These are phyloP conservation scores for Oncorhynchus masou DNA, from an alignment of 2,113 vertebrate genomes.

Conservation along the genomic window DNA sequence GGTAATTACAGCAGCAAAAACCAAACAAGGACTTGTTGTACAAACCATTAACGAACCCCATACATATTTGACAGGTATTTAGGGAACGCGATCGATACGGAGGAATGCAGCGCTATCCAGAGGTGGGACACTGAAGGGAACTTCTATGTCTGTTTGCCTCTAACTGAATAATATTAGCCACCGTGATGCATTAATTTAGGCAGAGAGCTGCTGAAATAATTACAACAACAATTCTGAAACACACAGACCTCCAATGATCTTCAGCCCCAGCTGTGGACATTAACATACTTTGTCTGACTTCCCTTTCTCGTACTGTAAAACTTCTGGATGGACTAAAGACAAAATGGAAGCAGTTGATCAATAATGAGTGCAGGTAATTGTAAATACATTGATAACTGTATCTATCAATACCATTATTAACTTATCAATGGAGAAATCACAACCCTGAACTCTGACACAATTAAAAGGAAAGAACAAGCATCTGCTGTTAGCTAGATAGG, in stretches of 20 bases:
- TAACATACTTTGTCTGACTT: background rate
- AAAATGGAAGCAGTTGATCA: no score
- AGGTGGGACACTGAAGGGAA: background rate
- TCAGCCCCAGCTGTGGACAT: background rate
- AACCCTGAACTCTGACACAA: background rate
- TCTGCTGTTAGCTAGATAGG: no score
- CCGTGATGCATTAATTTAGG: background rate
- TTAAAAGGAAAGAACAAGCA: no score
- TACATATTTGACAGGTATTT: conserved; percentile 59
- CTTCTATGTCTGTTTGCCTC: background rate
- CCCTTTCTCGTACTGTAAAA: conserved; percentile 14
- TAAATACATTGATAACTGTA: no score
- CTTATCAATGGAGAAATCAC: no score
- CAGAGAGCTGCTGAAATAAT: background rate
- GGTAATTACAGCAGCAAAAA: conserved; percentile 59
- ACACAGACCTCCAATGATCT: background rate
- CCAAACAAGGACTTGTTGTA: conserved; percentile 42
- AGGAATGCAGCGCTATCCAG: background rate
- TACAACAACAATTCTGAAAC: background rate
- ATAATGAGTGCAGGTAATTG: no score
- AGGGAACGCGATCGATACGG: background rate
- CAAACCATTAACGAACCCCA: conserved; percentile 54
- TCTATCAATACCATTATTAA: no score
- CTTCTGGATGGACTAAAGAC: conserved; percentile 19
- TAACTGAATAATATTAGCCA: background rate